A percentile compares a stretch with the other conserved stretches of the same genome.
These are phyloP conservation scores for Megalops cyprinoides DNA, from an alignment of 2,797 vertebrate genomes.

Conservation along the genomic window DNA sequence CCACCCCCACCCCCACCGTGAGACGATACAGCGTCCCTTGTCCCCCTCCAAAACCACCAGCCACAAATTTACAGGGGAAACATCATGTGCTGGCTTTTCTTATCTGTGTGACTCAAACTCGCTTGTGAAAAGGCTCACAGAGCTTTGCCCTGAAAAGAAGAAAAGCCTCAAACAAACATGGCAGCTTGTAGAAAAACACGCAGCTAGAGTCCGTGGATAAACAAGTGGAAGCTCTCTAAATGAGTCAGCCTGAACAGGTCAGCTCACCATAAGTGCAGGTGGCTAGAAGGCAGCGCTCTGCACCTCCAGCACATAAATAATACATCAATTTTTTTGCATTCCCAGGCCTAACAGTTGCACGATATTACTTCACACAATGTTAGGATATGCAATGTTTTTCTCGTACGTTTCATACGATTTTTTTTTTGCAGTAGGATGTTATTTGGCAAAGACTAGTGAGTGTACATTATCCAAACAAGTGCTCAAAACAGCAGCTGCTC, in stretches of 20 bases:
- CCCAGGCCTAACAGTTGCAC: conserved; percentile 3
- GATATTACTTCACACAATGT: conserved; percentile 19
- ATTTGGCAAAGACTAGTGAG: conserved; percentile 62
- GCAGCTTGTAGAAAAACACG: conserved; percentile 26
- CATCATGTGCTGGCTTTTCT: conserved; percentile 15
- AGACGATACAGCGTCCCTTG: not conserved
- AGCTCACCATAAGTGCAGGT: conserved; percentile 14
- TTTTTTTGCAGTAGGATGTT: conserved; percentile 56
- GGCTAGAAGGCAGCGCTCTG: conserved; percentile 21
- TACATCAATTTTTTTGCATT: conserved; percentile 25
- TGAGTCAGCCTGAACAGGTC: conserved; percentile 27
- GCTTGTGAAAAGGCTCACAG: not conserved
- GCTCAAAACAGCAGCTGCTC: conserved; percentile 1
- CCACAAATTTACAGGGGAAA: conserved; percentile 6
- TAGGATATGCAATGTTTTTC: conserved; percentile 16
- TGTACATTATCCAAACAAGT: conserved; percentile 36
- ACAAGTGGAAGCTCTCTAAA: conserved; percentile 12
- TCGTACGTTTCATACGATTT: not conserved
- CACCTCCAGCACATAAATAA: conserved; percentile 13
- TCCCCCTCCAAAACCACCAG: not conserved
- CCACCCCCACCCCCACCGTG: too few species aligned
- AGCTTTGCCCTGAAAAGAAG: conserved; percentile 22
- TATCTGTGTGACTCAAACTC: conserved; percentile 34
- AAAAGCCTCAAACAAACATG: not conserved
- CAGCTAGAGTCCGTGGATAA: conserved; percentile 23